Evolutionary conservation across 2,797 vertebrate genomes (phyloP).

Genomic region (Megaceryle alcyon): DNA sequence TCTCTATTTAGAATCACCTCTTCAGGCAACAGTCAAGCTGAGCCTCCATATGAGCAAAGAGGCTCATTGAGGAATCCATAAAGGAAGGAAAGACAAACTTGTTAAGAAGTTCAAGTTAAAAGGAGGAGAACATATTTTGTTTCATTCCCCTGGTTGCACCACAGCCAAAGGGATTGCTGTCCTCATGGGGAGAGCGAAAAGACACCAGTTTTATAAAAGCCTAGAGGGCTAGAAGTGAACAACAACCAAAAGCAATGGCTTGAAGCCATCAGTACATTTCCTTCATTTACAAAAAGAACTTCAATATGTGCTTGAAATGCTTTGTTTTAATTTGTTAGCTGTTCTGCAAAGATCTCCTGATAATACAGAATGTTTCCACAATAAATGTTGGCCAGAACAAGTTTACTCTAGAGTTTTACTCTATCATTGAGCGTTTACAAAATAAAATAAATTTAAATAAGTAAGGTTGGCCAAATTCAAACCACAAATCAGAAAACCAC

Average conservation of each 20-base stretch:
- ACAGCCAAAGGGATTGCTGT: conserved; percentile 37
- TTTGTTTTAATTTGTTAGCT: conserved; percentile 73
- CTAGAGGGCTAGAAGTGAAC: conserved; percentile 41
- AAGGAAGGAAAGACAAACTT: conserved; percentile 10
- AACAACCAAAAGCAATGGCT: conserved; percentile 56
- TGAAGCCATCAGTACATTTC: conserved; percentile 56
- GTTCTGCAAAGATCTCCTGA: conserved; percentile 76
- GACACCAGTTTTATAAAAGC: conserved; percentile 26
- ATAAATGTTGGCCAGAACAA: conserved; percentile 76
- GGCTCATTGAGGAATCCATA: neutral
- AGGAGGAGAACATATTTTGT: neutral
- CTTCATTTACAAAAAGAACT: conserved; percentile 51
- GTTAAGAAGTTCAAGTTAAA: neutral
- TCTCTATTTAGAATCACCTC: neutral
- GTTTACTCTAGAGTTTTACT: conserved; percentile 78
- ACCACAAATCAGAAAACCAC: conserved; percentile 84
- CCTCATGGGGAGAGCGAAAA: conserved; percentile 17
- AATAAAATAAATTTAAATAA: conserved; percentile 82
- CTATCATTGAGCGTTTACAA: conserved; percentile 78
- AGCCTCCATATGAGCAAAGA: neutral
- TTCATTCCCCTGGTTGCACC: conserved; percentile 11
- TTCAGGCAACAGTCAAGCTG: neutral
- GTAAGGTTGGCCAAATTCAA: conserved; percentile 79
- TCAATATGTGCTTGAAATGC: conserved; percentile 51
- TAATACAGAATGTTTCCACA: conserved; percentile 79